Conservation (phyloP, 1,140 invertebrate species). For the Drosophila aff. region DNA sequence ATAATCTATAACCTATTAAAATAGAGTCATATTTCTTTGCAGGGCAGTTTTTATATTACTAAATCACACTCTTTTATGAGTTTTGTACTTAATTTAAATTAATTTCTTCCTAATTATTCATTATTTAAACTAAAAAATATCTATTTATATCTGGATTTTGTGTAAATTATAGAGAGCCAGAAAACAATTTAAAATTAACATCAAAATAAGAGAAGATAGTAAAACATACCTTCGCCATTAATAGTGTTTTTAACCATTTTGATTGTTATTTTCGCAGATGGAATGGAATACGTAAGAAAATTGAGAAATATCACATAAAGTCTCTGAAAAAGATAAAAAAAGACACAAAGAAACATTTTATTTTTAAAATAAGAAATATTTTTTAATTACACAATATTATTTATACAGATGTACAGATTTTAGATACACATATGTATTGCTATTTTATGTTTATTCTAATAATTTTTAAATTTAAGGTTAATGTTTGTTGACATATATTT, state of each 20-base stretch:
- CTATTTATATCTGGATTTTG: background rate
- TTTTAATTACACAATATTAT: background rate
- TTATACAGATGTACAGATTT: too few species aligned
- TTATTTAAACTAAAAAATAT: background rate
- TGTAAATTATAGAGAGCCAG: background rate
- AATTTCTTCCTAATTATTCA: too few species aligned
- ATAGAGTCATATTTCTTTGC: background rate
- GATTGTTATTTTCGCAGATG: background rate
- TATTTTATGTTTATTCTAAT: too few species aligned
- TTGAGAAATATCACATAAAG: background rate
- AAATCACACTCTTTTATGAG: background rate
- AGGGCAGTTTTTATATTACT: background rate
- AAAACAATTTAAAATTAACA: background rate
- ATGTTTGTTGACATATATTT: too few species aligned
- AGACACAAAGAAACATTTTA: too few species aligned
- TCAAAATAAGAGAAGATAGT: background rate
- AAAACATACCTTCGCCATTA: conserved; percentile 9
- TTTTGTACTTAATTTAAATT: background rate
- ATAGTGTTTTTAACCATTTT: conserved; percentile 16
- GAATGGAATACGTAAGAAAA: background rate
- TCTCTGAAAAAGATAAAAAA: background rate
- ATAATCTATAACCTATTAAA: background rate
- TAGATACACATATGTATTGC: too few species aligned
- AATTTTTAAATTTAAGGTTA: background rate
- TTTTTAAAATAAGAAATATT: background rate